Evolutionary conservation across 2,888 invertebrate genomes (phyloP), one percentile per base, ranked within the genome.

Genomic region (Biston stratarius): DNA sequence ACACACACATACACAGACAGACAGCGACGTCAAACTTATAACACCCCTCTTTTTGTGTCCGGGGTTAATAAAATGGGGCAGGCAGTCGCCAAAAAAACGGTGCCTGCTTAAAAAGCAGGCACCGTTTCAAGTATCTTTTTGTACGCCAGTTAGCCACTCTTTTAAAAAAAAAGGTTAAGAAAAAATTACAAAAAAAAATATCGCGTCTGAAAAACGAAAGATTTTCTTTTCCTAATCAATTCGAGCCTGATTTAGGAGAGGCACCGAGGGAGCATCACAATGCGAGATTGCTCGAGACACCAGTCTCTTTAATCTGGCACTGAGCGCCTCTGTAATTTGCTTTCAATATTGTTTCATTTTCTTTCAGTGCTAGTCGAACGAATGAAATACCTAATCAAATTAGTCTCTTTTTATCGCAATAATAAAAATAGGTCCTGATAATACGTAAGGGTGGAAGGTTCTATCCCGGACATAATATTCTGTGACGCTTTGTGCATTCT

Each of bases 341-440:
- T 61, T 67, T 57, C 61, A 42, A 59, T 64, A 53, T 62, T 58
- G 52, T 64, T 69, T 64, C 42, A 44, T 55, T 61, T 64, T 69
- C 40, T 64, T 58, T 61, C 53, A 53, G 42, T 48, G 14, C 40
- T 42, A 48, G 57, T 55, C 36, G 49, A 61, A 58, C 9, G 51
- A 64, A 62, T 51, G 59, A 64, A 65, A 68, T 34, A 38, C 24
- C 24, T 38, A 63, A 53, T 44, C n/a, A 12, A 51, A 51, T 51
- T 8, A 51, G 34, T n/a, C n/a, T 11, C 34, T 0, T 7, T 12
- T 51, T 9, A 8, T 15, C 14, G 12, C 5, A 24, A 24, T 24
- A 24, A 24, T 24, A 24, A 24, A 24, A 24, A 24, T 24, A 24
- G 24, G 24, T 24, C 24, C 3, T 24, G 24, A 24, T 1, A 24